phyloP scores from a whole-genome alignment of 2,113 vertebrate genomes.

The human region DNA sequence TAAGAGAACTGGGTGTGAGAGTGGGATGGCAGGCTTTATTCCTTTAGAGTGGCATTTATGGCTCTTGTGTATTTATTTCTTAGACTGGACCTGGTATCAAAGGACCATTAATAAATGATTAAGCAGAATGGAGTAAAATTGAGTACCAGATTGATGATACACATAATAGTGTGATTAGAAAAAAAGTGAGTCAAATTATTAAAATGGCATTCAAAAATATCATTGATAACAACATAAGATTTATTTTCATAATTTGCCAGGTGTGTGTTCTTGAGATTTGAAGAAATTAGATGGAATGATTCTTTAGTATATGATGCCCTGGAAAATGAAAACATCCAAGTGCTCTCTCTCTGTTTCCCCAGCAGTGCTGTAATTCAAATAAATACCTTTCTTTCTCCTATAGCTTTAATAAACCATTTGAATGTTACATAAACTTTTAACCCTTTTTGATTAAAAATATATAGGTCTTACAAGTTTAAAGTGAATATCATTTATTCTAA shows the following conservation, averaged over 20 bases:
- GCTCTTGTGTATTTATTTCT: not conserved
- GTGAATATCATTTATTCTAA: not conserved
- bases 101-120: not conserved
- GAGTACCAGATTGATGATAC: not conserved
- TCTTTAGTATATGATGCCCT: not conserved
- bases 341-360: not conserved
- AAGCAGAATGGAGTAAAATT: not conserved
- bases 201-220: not conserved
- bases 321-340: not conserved
- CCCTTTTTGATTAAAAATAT: not conserved
- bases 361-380: not conserved
- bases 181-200: not conserved
- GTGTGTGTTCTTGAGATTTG: not conserved
- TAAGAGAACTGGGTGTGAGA: not conserved
- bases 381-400: not conserved
- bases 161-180: not conserved
- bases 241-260: not conserved
- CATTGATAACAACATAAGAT: not conserved
- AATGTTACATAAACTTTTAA: not conserved
- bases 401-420: slow-evolving; percentile 33
- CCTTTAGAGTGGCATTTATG: not conserved
- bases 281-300: not conserved
- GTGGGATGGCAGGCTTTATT: not conserved
- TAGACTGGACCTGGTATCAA: not conserved
- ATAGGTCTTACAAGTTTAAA: not conserved